Evolutionary conservation across 2,113 vertebrate genomes (phyloP).

Genomic region (Zootoca vivipara): DNA sequence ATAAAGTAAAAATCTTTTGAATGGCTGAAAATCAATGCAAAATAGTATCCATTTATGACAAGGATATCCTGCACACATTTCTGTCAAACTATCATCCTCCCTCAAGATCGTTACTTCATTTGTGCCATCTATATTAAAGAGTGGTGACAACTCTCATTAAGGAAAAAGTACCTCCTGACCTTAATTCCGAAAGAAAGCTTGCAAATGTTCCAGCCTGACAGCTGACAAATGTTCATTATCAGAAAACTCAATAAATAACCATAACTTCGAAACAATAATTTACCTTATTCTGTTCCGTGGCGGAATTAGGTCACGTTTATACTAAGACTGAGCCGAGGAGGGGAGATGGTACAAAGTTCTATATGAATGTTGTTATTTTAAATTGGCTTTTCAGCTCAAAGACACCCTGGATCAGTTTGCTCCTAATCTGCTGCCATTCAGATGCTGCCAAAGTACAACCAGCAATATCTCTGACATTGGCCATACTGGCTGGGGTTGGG

Average conservation of each 20-base stretch:
- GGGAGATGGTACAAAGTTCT: too few species aligned
- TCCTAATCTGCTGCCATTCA: too few species aligned
- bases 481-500: too few species aligned
- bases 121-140: neutral
- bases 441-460: too few species aligned
- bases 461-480: too few species aligned
- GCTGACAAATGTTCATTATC: neutral
- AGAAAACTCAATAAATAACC: constrained; percentile 13
- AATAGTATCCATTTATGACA: neutral
- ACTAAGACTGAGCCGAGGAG: too few species aligned
- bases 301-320: neutral
- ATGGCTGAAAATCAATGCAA: neutral
- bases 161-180: neutral
- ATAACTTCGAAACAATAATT: neutral
- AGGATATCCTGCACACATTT: neutral
- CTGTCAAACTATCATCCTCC: neutral
- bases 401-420: neutral
- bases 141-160: neutral
- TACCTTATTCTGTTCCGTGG: neutral
- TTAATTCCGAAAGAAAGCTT: neutral
- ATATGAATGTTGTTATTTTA: too few species aligned
- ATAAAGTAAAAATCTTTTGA: too few species aligned
- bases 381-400: neutral
- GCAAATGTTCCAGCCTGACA: constrained; percentile 2
- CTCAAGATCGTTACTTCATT: neutral